Conservation (phyloP, 2,797 vertebrate genomes). For the Chelmon rostratus region DNA sequence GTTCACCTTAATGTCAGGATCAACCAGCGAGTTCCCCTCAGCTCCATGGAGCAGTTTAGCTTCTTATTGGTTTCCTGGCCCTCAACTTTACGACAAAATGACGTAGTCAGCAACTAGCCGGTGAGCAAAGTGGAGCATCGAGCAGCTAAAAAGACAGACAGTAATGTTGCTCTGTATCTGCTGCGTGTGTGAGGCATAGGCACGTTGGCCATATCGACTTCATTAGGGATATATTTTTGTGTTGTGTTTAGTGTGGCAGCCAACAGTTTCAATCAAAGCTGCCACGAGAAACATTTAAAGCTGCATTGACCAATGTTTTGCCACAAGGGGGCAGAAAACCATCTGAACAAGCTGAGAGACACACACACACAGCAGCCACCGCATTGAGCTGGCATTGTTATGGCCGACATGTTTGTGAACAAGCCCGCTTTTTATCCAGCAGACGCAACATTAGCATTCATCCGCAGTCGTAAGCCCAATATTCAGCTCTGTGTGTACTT, state of each 20-base stretch:
- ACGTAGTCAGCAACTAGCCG: too few relatives aligned
- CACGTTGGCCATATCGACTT: background rate
- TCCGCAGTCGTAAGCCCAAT: background rate
- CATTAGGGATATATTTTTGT: background rate
- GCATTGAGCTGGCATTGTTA: background rate
- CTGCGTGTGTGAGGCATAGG: background rate
- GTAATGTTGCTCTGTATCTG: background rate
- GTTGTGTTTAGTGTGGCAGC: background rate
- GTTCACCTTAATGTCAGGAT: conserved; percentile 62
- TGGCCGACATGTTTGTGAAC: background rate
- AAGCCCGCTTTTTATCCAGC: background rate
- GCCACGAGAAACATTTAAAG: background rate
- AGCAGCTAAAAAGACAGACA: too few relatives aligned
- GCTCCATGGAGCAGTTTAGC: background rate
- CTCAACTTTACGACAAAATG: too few relatives aligned
- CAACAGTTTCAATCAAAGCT: background rate
- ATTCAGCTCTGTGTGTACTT: conserved; percentile 10
- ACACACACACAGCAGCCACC: background rate
- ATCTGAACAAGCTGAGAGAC: background rate
- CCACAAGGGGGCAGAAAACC: conserved; percentile 1
- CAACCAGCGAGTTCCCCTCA: background rate
- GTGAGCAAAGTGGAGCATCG: too few relatives aligned
- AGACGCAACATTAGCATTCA: background rate
- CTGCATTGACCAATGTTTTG: conserved; percentile 5
- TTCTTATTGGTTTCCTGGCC: too few relatives aligned